Percentiles rank a stretch among this genome's conserved stretches.
phyloP scores from a whole-genome alignment of 1,140 invertebrate genomes.

The Rhyzopertha dominica region DNA sequence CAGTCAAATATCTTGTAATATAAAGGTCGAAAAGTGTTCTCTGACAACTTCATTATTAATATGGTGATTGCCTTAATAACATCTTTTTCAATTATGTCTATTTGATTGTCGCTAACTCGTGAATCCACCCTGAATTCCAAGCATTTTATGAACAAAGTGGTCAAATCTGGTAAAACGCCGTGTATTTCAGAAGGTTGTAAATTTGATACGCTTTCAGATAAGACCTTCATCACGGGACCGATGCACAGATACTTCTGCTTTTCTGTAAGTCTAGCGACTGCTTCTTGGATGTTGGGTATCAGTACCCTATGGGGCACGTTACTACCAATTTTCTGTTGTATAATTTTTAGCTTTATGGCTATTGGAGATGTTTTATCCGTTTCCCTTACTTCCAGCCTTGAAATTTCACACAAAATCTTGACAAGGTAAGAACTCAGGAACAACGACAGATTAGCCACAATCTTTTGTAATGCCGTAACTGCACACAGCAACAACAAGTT shows the following conservation, averaged over 20 bases:
- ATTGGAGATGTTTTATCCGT: too few relatives aligned
- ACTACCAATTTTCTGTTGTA: constrained; percentile 62
- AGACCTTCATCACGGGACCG: constrained; percentile 64
- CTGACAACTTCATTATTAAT: constrained; percentile 82
- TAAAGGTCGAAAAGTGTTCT: constrained; percentile 79
- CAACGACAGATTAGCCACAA: constrained; percentile 71
- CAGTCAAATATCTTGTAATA: constrained; percentile 84
- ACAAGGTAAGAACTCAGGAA: constrained; percentile 81
- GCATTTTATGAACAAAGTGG: constrained; percentile 68
- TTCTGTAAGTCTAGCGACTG: constrained; percentile 58
- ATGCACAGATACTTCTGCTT: constrained; percentile 58
- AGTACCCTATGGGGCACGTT: constrained; percentile 69
- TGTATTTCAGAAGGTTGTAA: constrained; percentile 57
- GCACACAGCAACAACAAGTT: constrained; percentile 42
- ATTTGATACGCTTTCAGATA: constrained; percentile 63
- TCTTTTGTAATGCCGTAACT: constrained; percentile 71
- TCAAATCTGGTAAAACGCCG: constrained; percentile 59
- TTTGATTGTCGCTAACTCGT: constrained; percentile 42
- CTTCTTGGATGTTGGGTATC: constrained; percentile 65
- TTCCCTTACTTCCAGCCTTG: too few relatives aligned
- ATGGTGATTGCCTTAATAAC: constrained; percentile 69
- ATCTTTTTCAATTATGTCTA: constrained; percentile 58
- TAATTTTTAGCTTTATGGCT: constrained; percentile 54
- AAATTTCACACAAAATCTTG: constrained; percentile 64
- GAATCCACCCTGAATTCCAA: constrained; percentile 62